A percentile compares a stretch with the other conserved stretches of the same genome.
Conservation (phyloP, 2,113 vertebrate species). For the Apaloderma vittatum region DNA sequence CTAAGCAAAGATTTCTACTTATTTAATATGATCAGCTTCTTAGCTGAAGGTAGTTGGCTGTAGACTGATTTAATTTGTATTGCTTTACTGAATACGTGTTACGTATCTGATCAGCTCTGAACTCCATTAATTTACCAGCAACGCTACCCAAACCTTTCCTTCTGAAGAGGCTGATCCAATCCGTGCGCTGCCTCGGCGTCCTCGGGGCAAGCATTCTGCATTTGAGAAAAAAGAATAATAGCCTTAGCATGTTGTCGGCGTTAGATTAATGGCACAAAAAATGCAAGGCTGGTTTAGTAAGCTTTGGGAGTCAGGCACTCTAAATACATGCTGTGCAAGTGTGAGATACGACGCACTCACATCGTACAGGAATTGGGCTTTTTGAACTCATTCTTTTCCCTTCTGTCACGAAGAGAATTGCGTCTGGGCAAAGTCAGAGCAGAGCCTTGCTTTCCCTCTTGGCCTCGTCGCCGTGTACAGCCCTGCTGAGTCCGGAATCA, state of each 20-base stretch:
- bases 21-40: background rate
- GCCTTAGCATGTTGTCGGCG: background rate
- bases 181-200: background rate
- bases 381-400: background rate
- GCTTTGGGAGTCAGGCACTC: background rate
- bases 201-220: background rate
- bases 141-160: background rate
- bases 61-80: background rate
- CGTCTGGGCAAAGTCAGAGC: background rate
- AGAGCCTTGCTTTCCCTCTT: background rate
- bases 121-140: background rate
- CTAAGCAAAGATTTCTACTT: background rate
- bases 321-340: background rate
- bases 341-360: background rate
- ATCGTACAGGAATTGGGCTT: background rate
- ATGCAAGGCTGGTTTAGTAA: background rate
- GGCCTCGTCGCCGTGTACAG: accelerated
- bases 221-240: background rate
- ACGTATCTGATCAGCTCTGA: background rate
- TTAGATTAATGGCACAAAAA: background rate
- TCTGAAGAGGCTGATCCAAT: background rate
- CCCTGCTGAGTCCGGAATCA: background rate
- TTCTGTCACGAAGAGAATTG: background rate
- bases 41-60: background rate
- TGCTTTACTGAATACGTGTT: background rate